Base-by-base conservation (phyloP, 2,888 invertebrate genomes). In the Seira ritae region DNA sequence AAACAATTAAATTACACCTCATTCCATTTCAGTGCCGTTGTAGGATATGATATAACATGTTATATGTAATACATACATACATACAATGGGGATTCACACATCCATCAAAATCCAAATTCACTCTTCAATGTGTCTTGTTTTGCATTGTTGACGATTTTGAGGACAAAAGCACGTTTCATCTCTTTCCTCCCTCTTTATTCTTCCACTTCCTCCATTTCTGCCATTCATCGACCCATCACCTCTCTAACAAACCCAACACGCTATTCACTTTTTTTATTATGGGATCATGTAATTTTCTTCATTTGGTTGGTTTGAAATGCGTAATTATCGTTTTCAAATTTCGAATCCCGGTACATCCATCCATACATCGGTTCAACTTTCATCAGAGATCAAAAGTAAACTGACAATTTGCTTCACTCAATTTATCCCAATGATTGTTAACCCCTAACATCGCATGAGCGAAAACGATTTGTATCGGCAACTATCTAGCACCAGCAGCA, bases 1-100 rank as follows among this genome's bases (percentile, higher is more conserved):
- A 66, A 80, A 74, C 80, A 80, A 80, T 80, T 74, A 80, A 69
- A 46, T 74, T 66, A 66, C 23, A 42, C 69, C 50, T 50, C 50
- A n/a, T 50, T n/a, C n/a, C n/a, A n/a, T n/a, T n/a, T n/a, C n/a
- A n/a, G n/a, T n/a, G n/a, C n/a, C n/a, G n/a, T n/a, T n/a, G n/a
- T n/a, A n/a, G n/a, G n/a, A n/a, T n/a, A n/a, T n/a, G n/a, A n/a
- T n/a, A n/a, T n/a, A n/a, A n/a, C n/a, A n/a, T n/a, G n/a, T n/a
- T n/a, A n/a, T n/a, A n/a, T n/a, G n/a, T n/a, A n/a, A n/a, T n/a
- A n/a, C n/a, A 8, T n/a, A n/a, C n/a, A 31, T 31, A 31, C 2
- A 8, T 31, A 31, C 31, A 31, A 31, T 31, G 8, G 31, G 31
- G 31, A 31, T 31, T 31, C 31, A 31, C 31, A 31, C 31, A 31